Evolutionary conservation across 2,797 vertebrate genomes (phyloP).

Genomic region (Epinephelus awoara): DNA sequence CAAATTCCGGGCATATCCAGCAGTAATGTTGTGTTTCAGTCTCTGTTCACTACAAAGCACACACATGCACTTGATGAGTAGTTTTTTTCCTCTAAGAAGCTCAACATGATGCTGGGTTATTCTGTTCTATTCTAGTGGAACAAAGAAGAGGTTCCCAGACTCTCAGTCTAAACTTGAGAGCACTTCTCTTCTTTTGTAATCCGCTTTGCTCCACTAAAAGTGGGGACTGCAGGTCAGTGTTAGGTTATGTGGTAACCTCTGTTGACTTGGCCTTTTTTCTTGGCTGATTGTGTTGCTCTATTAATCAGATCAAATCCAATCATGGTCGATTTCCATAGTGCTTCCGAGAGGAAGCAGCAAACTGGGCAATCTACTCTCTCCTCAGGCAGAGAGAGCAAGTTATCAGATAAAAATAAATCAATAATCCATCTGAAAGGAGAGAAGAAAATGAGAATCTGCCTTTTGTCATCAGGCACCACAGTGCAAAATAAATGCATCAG

Average conservation of each 20-base stretch:
- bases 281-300: constrained; percentile 12
- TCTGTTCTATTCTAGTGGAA: not conserved
- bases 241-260: not conserved
- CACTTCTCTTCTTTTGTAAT: constrained; percentile 4
- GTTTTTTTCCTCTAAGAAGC: not conserved
- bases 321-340: constrained; percentile 1
- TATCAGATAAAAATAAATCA: constrained; percentile 28
- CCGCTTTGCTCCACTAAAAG: not conserved
- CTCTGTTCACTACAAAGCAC: not conserved
- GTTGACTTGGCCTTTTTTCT: not conserved
- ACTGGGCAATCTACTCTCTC: not conserved
- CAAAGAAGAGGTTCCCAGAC: not conserved
- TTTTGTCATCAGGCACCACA: not conserved
- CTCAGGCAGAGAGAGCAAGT: not conserved
- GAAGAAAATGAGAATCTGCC: not conserved
- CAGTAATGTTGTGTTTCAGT: not conserved
- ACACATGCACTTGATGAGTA: not conserved
- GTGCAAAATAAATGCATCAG: no score
- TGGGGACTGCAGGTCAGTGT: not conserved
- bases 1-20: not conserved
- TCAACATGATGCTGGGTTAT: not conserved
- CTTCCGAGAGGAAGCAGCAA: constrained; percentile 6
- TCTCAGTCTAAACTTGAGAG: constrained; percentile 9
- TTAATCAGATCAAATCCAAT: constrained; percentile 22
- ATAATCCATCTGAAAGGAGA: not conserved